These are phyloP conservation scores for Cynodonichthys magdalenae DNA, from an alignment of 2,797 vertebrate genomes.

Conservation along the genomic window DNA sequence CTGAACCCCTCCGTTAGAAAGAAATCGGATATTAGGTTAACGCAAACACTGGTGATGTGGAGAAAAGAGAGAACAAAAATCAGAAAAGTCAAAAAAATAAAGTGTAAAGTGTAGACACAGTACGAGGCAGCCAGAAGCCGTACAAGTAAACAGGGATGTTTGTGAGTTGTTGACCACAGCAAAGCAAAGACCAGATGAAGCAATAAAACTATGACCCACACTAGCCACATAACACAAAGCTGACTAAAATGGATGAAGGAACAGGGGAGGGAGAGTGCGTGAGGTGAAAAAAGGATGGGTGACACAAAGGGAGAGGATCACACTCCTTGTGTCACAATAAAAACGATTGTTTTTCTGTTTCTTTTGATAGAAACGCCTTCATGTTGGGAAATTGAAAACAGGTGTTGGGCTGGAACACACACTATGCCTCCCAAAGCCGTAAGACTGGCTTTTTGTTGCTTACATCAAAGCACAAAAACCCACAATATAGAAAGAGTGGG, in stretches of 20 bases:
- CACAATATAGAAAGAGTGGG: slow-evolving; percentile 79
- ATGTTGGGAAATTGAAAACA: slow-evolving; percentile 98
- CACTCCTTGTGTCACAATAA: slow-evolving; percentile 84
- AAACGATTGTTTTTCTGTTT: slow-evolving; percentile 89
- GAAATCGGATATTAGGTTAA: slow-evolving; percentile 45
- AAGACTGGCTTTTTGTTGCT: slow-evolving; percentile 79
- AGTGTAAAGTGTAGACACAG: slow-evolving; percentile 33
- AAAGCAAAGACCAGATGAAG: slow-evolving; percentile 52
- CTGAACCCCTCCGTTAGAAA: slow-evolving; percentile 44
- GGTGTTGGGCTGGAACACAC: slow-evolving; percentile 90
- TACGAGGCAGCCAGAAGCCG: slow-evolving; percentile 38
- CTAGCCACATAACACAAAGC: slow-evolving; percentile 49
- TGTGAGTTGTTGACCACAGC: slow-evolving; percentile 71
- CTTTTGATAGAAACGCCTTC: slow-evolving; percentile 95
- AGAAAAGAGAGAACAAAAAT: slow-evolving; percentile 17
- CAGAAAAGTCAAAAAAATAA: slow-evolving; percentile 35
- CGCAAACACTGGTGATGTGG: slow-evolving; percentile 28
- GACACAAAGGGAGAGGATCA: slow-evolving; percentile 68
- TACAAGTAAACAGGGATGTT: slow-evolving; percentile 57
- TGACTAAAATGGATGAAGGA: slow-evolving; percentile 8
- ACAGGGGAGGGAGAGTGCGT: slow-evolving; percentile 5
- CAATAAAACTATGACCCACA: slow-evolving; percentile 59
- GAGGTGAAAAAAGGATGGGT: slow-evolving; percentile 32
- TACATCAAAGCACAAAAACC: slow-evolving; percentile 90
- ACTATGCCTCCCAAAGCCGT: slow-evolving; percentile 85